A percentile compares a stretch with the other conserved stretches of the same genome.
These are phyloP conservation scores for Julus scanicus DNA, from an alignment of 2,888 invertebrate species.

Conservation along the genomic window DNA sequence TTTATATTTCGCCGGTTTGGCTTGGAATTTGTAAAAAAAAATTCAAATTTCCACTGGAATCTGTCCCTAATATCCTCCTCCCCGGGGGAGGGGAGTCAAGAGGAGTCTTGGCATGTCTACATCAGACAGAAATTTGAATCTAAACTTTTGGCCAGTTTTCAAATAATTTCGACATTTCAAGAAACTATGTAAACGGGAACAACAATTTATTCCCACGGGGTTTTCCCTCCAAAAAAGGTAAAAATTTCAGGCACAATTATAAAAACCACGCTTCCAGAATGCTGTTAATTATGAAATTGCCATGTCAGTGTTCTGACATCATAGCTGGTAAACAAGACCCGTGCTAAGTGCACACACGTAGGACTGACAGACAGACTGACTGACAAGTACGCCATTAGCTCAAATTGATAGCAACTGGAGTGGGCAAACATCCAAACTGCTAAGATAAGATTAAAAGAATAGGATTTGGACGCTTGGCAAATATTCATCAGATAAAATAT, in stretches of 20 bases:
- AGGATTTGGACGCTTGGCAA: not conserved
- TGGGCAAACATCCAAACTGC: conserved; percentile 2
- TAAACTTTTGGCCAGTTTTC: too few species aligned
- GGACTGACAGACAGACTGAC: not conserved
- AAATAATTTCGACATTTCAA: too few species aligned
- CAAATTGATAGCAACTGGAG: not conserved
- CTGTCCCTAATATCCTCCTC: too few species aligned
- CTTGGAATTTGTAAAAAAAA: not conserved
- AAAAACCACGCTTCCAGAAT: not conserved
- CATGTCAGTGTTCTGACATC: conserved; percentile 9
- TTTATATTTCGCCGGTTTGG: too few species aligned
- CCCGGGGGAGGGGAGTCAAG: too few species aligned
- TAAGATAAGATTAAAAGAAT: conserved; percentile 15
- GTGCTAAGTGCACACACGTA: not conserved
- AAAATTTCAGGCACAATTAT: not conserved
- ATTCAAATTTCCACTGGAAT: not conserved
- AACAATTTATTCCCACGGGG: not conserved
- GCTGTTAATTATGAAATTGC: conserved; percentile 11
- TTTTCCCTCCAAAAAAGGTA: not conserved
- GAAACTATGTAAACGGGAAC: not conserved
- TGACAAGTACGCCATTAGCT: not conserved
- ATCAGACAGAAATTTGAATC: too few species aligned
- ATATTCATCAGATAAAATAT: not conserved
- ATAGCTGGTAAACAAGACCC: not conserved
- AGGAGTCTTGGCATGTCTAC: too few species aligned